Percentiles rank a stretch among this genome's conserved stretches.
Evolutionary conservation across 2,113 vertebrate genomes (phyloP).

Genomic region (Brienomyrus longianalis): DNA sequence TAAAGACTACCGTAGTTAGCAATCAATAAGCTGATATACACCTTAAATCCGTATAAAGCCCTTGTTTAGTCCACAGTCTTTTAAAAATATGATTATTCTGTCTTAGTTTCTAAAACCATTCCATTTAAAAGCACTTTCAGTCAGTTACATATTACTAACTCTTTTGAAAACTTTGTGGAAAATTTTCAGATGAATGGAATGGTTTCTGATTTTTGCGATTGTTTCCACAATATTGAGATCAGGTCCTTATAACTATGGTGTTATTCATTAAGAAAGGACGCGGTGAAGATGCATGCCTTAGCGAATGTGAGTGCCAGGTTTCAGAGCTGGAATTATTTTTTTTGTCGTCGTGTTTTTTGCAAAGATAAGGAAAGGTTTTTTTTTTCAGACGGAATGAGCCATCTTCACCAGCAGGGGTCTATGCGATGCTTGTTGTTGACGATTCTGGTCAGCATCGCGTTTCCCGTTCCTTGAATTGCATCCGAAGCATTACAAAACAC

Average conservation of each 20-base stretch:
- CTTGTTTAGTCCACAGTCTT: slow-evolving; percentile 66
- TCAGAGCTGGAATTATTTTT: slow-evolving; percentile 49
- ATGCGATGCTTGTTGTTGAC: slow-evolving; percentile 53
- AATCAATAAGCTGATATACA: slow-evolving; percentile 63
- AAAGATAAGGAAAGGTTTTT: slow-evolving; percentile 46
- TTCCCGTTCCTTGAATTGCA: slow-evolving; percentile 50
- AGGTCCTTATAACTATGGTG: slow-evolving; percentile 59
- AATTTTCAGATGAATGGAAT: slow-evolving; percentile 53
- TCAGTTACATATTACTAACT: slow-evolving; percentile 63
- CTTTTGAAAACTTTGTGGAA: slow-evolving; percentile 44
- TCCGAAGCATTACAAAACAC: slow-evolving; percentile 69
- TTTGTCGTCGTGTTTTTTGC: slow-evolving; percentile 29
- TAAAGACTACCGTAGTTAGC: slow-evolving; percentile 47
- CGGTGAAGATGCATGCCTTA: slow-evolving; percentile 47
- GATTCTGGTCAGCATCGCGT: slow-evolving; percentile 41
- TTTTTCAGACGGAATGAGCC: slow-evolving; percentile 56
- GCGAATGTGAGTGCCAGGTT: slow-evolving; percentile 48
- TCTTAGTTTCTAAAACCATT: slow-evolving; percentile 71
- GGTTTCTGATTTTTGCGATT: slow-evolving; percentile 62
- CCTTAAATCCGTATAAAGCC: slow-evolving; percentile 49
- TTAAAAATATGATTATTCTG: slow-evolving; percentile 39
- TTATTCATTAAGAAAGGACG: slow-evolving; percentile 43
- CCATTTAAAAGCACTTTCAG: slow-evolving; percentile 90
- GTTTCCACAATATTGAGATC: slow-evolving; percentile 47
- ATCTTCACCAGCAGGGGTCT: slow-evolving; percentile 58